Percentiles rank a stretch among this genome's conserved stretches.
phyloP scores from a whole-genome alignment of 1,140 invertebrate genomes.

The Arctopsyche grandis region DNA sequence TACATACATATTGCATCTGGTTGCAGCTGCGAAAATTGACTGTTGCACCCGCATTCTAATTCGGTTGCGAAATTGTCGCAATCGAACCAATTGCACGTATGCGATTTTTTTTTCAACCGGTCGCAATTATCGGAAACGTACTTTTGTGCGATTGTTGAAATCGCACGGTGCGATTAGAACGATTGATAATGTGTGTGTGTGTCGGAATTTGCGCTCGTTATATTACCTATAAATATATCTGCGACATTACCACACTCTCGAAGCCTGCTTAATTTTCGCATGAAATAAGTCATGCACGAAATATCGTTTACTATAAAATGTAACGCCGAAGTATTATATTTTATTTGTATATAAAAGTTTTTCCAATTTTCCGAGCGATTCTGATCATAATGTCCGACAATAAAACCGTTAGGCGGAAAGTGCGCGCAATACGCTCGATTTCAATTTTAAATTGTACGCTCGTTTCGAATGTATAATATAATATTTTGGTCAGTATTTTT shows the following conservation, averaged over 20 bases:
- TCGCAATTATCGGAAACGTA: too few species aligned
- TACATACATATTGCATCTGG: neutral
- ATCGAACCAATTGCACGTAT: too few species aligned
- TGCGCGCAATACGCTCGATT: neutral
- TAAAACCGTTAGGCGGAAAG: neutral
- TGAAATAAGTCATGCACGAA: too few species aligned
- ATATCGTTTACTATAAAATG: too few species aligned
- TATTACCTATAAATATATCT: too few species aligned
- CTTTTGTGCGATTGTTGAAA: too few species aligned
- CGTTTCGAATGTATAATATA: neutral
- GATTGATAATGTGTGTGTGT: neutral
- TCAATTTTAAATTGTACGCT: neutral
- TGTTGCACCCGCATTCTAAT: neutral
- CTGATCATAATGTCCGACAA: constrained; percentile 16
- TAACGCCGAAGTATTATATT: too few species aligned
- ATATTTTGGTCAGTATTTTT: neutral
- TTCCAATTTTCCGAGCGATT: constrained; percentile 22
- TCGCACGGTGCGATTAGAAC: too few species aligned
- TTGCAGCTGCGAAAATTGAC: constrained; percentile 17
- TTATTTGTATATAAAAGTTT: neutral
- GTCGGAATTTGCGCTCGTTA: neutral
- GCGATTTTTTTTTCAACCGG: too few species aligned
- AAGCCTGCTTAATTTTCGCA: too few species aligned
- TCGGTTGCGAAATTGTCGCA: neutral
- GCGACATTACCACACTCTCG: too few species aligned